Evolutionary conservation across 2,888 invertebrate genomes (phyloP), one percentile per base, ranked within the genome.

Genomic region (Nomada ruficornis): DNA sequence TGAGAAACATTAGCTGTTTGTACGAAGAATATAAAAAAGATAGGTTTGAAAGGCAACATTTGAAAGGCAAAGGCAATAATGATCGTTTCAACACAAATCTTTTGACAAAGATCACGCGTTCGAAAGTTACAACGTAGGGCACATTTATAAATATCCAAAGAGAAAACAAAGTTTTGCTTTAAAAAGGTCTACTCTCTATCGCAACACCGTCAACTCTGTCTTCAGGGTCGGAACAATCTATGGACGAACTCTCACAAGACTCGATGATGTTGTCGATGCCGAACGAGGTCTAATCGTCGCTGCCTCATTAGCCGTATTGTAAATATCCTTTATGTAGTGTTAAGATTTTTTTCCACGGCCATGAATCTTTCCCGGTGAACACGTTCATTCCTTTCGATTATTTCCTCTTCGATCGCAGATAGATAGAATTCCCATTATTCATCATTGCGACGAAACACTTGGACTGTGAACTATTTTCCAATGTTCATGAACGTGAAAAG

Each of bases 211-310:
- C 74, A 74, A 81, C 63, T 87, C 78, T 83, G 79, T 89, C 67
- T 83, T 83, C 95, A 95, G 97, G 97, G 94, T 97, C 97, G 72
- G 92, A 92, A 85, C 92, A 92, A 84, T 97, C 97, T 71, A 95
- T 97, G 95, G 97, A 98, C 94, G 97, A 98, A 92, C 94, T 97
- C 59, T 97, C 97, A 2, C 97, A 97, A 94, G 97, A 98, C 91
- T 97, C 97, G n/a, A 96, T 97, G 86, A 96, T 97, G 93, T 96
- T 97, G 92, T 97, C 97, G 94, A 97, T 97, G 97, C 97, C 97
- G 94, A 96, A 96, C 91, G 97, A 97, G 94, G 97, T 97, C 91
- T 96, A 94, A 94, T 83, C 67, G 54, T 59, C 62, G 74, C 62
- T 23, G 60, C 65, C 63, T 64, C 70, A 55, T 55, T 74, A 72